Conservation (phyloP, 1,140 invertebrate species). For the Drosophila mayri region DNA sequence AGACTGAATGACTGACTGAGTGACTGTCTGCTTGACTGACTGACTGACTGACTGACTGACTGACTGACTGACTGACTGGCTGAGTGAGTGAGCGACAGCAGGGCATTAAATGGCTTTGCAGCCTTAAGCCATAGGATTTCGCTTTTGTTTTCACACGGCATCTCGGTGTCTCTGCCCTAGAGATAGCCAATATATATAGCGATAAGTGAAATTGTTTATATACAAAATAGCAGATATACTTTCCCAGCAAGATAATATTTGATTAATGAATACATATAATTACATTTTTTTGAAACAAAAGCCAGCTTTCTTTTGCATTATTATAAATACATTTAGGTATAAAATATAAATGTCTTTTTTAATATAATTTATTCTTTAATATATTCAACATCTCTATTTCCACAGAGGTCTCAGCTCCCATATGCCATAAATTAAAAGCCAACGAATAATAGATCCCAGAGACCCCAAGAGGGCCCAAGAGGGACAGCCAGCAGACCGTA, state of each 20-base stretch:
- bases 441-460: conserved; percentile 34
- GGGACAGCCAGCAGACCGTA: conserved; percentile 9
- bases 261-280: too few species aligned
- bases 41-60: too few species aligned
- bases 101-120: conserved; percentile 66
- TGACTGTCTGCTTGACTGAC: conserved; percentile 16
- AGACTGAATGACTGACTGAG: conserved; percentile 26
- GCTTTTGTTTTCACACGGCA: conserved; percentile 67
- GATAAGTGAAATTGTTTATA: not conserved
- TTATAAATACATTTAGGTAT: too few species aligned
- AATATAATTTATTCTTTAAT: too few species aligned
- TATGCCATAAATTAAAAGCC: conserved; percentile 72
- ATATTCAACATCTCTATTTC: not conserved
- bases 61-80: conserved; percentile 19
- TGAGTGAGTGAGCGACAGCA: conserved; percentile 35
- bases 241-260: not conserved
- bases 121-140: conserved; percentile 47
- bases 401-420: conserved; percentile 20
- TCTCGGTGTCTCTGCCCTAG: conserved; percentile 25
- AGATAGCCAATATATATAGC: conserved; percentile 7
- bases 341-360: too few species aligned
- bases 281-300: too few species aligned
- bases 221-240: not conserved
- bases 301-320: too few species aligned
- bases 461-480: conserved; percentile 24